phyloP scores from a whole-genome alignment of 2,113 vertebrate species.

The Pygoscelis antarcticus region DNA sequence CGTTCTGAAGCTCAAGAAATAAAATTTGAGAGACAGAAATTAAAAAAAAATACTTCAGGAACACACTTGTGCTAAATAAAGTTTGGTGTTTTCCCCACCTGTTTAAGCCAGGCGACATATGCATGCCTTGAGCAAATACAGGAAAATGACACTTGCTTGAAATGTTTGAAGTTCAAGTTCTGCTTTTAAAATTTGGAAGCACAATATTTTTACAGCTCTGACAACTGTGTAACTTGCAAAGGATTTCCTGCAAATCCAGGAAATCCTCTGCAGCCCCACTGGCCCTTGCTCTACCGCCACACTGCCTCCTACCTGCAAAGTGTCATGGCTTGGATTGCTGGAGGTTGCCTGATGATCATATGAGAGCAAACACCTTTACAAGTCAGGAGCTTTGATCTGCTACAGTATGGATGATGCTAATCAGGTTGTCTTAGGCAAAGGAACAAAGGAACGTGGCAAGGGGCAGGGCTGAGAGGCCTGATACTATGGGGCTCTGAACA shows the following conservation, averaged over 20 bases:
- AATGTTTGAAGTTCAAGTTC: constrained; percentile 67
- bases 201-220: neutral
- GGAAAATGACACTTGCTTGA: constrained; percentile 62
- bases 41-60: neutral
- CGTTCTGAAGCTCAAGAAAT: neutral
- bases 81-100: constrained; percentile 56
- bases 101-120: constrained; percentile 58
- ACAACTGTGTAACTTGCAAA: neutral
- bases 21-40: neutral
- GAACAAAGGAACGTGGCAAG: neutral
- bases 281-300: neutral
- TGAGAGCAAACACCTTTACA: neutral
- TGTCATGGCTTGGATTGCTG: neutral
- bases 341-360: neutral
- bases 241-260: neutral
- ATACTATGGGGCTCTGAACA: neutral
- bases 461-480: neutral
- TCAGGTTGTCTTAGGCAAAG: neutral
- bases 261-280: neutral
- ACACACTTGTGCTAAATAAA: neutral
- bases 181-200: constrained; percentile 10
- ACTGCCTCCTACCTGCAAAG: neutral
- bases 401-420: rapidly evolving
- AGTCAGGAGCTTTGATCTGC: neutral
- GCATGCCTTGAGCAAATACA: constrained; percentile 54